Percentiles rank a stretch among this genome's conserved stretches.
Conservation (phyloP, 1,140 invertebrate genomes). For the Leptestheria dahalacensis region DNA sequence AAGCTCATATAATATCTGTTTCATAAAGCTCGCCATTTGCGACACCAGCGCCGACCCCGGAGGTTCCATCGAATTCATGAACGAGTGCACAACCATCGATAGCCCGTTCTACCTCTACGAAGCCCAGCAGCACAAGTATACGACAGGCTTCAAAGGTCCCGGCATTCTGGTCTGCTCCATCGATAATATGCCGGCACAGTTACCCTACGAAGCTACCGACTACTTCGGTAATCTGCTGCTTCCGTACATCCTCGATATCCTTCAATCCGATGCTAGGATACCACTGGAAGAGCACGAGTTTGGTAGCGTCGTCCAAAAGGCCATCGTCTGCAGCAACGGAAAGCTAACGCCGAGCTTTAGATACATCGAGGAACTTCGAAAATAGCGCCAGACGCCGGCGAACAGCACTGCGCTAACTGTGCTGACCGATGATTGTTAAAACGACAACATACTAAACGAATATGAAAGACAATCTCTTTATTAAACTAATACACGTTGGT, state of each 20-base stretch:
- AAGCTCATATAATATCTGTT: too few relatives aligned
- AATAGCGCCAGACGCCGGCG: too few relatives aligned
- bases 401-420: too few relatives aligned
- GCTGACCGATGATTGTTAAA: too few relatives aligned
- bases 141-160: constrained; percentile 87
- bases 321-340: constrained; percentile 93
- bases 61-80: constrained; percentile 99
- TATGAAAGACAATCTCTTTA: too few relatives aligned
- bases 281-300: constrained; percentile 67
- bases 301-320: constrained; percentile 59
- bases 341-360: constrained; percentile 78
- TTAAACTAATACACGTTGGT: too few relatives aligned
- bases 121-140: constrained; percentile 92
- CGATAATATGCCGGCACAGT: constrained; percentile 98
- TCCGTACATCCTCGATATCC: constrained; percentile 79
- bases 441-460: too few relatives aligned
- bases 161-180: constrained; percentile 97
- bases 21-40: constrained; percentile 40
- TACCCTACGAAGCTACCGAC: constrained; percentile 91
- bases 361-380: constrained; percentile 88
- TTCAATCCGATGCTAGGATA: constrained; percentile 71
- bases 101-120: constrained; percentile 97
- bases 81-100: constrained; percentile 98
- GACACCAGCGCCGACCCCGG: constrained; percentile 70
- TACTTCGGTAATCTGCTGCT: constrained; percentile 88